phyloP scores from a whole-genome alignment of 2,888 invertebrate species.

The Plagodis dolabraria region DNA sequence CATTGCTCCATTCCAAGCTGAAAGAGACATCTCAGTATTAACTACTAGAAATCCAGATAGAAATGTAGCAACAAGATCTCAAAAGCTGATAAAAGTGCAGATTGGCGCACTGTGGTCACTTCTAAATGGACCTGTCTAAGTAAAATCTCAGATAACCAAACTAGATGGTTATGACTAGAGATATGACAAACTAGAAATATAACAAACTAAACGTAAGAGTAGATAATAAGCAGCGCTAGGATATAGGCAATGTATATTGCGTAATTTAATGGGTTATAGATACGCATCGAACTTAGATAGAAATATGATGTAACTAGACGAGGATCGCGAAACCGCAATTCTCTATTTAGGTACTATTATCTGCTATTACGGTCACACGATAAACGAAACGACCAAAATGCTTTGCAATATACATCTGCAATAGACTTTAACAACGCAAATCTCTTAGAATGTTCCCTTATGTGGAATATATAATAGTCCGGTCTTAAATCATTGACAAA shows the following conservation, averaged over 20 bases:
- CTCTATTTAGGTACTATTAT: conserved; percentile 27
- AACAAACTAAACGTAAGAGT: background rate
- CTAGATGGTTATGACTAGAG: conserved; percentile 50
- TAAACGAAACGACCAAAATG: conserved; percentile 28
- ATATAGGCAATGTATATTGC: conserved; percentile 26
- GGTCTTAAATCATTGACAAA: conserved; percentile 59
- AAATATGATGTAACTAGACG: conserved; percentile 40
- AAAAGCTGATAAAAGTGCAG: conserved; percentile 37
- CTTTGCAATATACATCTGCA: conserved; percentile 26
- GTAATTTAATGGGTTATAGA: conserved; percentile 28
- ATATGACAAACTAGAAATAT: conserved; percentile 31
- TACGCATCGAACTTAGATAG: conserved; percentile 20
- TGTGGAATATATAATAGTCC: conserved; percentile 43
- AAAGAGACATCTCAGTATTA: conserved; percentile 28
- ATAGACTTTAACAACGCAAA: conserved; percentile 31
- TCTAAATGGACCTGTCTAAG: conserved; percentile 42
- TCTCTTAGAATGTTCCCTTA: conserved; percentile 40
- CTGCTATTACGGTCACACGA: conserved; percentile 31
- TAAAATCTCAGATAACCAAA: conserved; percentile 45
- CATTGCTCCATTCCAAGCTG: conserved; percentile 24
- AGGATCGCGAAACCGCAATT: conserved; percentile 40
- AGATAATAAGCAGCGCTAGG: background rate
- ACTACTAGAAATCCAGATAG: conserved; percentile 32
- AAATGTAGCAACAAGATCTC: conserved; percentile 37
- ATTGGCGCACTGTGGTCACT: conserved; percentile 31